phyloP scores from a whole-genome alignment of 2,888 invertebrate species.

The Lepidonotus clava region DNA sequence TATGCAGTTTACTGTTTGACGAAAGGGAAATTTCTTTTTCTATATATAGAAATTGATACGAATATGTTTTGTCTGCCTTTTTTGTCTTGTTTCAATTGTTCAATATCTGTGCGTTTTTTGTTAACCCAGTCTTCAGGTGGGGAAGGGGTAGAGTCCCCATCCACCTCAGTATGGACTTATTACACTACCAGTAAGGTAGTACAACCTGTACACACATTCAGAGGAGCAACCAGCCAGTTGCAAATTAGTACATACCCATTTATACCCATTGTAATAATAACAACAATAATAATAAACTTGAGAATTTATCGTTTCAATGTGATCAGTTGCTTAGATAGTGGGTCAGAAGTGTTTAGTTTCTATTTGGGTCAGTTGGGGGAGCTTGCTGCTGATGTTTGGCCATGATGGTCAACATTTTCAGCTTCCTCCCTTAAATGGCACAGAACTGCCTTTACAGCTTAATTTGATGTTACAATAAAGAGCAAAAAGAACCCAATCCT shows the following conservation, averaged over 20 bases:
- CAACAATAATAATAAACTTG: too few species aligned
- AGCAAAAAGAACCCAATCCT: background rate
- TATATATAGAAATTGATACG: background rate
- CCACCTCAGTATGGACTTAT: too few species aligned
- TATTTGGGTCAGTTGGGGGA: background rate
- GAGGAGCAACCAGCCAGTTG: background rate
- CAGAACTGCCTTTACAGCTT: constrained; percentile 26
- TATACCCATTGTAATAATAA: background rate
- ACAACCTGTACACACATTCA: background rate
- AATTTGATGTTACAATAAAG: background rate
- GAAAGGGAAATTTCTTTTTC: background rate
- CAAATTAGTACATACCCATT: background rate
- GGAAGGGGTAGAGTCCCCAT: too few species aligned
- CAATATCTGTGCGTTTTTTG: background rate
- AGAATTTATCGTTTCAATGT: constrained; percentile 1
- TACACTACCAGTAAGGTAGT: background rate
- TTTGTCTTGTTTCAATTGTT: background rate
- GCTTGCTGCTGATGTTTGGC: background rate
- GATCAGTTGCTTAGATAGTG: background rate
- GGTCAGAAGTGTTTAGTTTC: background rate
- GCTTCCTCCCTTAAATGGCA: background rate
- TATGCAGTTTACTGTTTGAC: constrained; percentile 5
- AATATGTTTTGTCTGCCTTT: background rate
- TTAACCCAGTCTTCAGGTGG: too few species aligned
- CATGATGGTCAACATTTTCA: background rate